phyloP scores from a whole-genome alignment of 2,797 vertebrate species.

The Galagoides demidoff region DNA sequence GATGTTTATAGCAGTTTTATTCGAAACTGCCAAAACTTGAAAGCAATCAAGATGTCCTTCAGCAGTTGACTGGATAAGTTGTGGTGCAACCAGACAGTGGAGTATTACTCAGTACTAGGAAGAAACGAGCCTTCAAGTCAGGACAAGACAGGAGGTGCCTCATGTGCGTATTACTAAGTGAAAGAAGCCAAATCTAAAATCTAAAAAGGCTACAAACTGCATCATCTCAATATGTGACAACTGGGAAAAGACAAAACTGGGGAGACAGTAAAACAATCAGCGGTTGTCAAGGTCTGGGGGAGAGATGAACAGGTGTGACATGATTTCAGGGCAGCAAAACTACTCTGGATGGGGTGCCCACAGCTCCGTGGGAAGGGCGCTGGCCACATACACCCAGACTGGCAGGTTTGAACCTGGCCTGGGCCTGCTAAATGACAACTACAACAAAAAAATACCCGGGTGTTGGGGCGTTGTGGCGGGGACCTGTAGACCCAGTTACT shows the following conservation, averaged over 20 bases:
- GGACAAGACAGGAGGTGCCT: neutral
- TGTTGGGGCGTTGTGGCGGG: too few species aligned
- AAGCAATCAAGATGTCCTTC: neutral
- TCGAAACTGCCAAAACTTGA: neutral
- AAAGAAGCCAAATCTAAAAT: neutral
- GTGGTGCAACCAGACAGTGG: neutral
- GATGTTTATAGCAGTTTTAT: neutral
- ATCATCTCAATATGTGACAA: neutral
- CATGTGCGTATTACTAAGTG: neutral
- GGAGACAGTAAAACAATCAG: neutral
- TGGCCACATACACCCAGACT: too few species aligned
- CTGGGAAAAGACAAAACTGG: neutral
- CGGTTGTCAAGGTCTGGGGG: neutral
- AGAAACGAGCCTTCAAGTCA: neutral
- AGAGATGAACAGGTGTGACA: neutral
- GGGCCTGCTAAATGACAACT: too few species aligned
- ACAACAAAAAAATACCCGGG: too few species aligned
- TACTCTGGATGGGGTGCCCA: too few species aligned
- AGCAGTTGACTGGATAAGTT: neutral
- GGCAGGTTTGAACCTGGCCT: too few species aligned
- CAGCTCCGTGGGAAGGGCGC: too few species aligned
- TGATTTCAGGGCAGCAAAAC: neutral
- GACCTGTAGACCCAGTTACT: too few species aligned
- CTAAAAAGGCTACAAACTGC: neutral
- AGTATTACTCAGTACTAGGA: neutral